Evolutionary conservation across 2,888 invertebrate genomes (phyloP).

Genomic region (Zele albiditarsus): DNA sequence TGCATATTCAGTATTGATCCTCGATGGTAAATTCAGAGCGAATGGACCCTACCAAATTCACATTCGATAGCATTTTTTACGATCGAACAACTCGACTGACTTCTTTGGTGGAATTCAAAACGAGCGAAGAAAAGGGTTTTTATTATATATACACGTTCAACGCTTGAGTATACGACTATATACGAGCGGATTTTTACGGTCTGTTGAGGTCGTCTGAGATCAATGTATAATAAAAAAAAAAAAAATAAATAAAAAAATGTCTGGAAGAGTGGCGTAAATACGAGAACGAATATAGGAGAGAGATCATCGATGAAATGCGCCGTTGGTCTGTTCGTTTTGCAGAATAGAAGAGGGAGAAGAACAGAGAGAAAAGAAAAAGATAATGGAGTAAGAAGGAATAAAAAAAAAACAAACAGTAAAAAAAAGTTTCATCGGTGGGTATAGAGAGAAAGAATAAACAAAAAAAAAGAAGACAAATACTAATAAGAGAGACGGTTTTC

Average conservation of each 20-base stretch:
- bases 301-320: slow-evolving; percentile 12
- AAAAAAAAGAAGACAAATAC: slow-evolving; percentile 1
- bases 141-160: slow-evolving; percentile 4
- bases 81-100: slow-evolving; percentile 19
- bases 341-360: neutral
- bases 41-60: slow-evolving; percentile 20
- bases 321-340: neutral
- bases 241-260: neutral
- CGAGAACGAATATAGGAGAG: neutral
- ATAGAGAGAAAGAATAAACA: neutral
- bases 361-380: neutral
- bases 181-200: slow-evolving; percentile 28
- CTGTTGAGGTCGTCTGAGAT: slow-evolving; percentile 29
- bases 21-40: slow-evolving; percentile 9
- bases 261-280: neutral
- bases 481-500: slow-evolving; percentile 30
- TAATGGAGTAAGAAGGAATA: neutral
- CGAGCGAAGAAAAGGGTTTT: slow-evolving; percentile 26
- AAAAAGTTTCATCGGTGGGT: slow-evolving; percentile 2
- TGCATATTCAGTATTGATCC: slow-evolving; percentile 4
- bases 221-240: neutral
- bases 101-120: slow-evolving; percentile 28
- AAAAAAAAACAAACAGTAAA: neutral
- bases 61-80: slow-evolving; percentile 33
- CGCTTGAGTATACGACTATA: slow-evolving; percentile 15